A percentile compares a stretch with the other conserved stretches of the same genome.
Conservation (phyloP, 2,888 invertebrate genomes). For the Latrodectus hesperus region DNA sequence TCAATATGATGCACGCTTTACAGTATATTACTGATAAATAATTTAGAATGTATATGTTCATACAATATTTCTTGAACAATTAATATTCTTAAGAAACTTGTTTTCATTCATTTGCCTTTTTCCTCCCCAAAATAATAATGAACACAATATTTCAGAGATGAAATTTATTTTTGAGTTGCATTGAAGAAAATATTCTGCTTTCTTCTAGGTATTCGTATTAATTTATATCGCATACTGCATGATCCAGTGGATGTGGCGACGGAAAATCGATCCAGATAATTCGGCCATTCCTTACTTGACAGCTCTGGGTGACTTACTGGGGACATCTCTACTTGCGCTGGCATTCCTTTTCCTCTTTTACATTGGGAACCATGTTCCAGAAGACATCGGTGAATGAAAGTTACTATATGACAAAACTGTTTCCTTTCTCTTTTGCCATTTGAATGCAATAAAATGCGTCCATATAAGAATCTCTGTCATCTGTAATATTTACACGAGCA, state of each 20-base stretch:
- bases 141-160: too few relatives aligned
- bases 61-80: too few relatives aligned
- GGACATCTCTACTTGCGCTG: constrained; percentile 85
- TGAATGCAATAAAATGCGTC: constrained; percentile 52
- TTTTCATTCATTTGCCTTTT: too few relatives aligned
- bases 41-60: too few relatives aligned
- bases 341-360: constrained; percentile 79
- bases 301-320: constrained; percentile 92
- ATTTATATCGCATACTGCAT: constrained; percentile 89
- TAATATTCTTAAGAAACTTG: too few relatives aligned
- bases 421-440: constrained; percentile 4
- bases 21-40: too few relatives aligned
- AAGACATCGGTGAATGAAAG: constrained; percentile 18
- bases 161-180: too few relatives aligned
- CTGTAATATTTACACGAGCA: constrained; percentile 57
- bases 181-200: not conserved
- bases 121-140: too few relatives aligned
- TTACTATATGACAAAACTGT: not conserved
- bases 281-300: constrained; percentile 95
- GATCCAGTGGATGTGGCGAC: constrained; percentile 91
- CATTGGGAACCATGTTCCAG: constrained; percentile 66
- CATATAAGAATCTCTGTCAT: constrained; percentile 49
- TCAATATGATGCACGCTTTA: too few relatives aligned
- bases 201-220: constrained; percentile 84
- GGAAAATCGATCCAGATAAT: constrained; percentile 93